Percentiles rank a stretch among this genome's conserved stretches.
phyloP scores from a whole-genome alignment of 2,888 invertebrate genomes.

The Odontothrips loti region DNA sequence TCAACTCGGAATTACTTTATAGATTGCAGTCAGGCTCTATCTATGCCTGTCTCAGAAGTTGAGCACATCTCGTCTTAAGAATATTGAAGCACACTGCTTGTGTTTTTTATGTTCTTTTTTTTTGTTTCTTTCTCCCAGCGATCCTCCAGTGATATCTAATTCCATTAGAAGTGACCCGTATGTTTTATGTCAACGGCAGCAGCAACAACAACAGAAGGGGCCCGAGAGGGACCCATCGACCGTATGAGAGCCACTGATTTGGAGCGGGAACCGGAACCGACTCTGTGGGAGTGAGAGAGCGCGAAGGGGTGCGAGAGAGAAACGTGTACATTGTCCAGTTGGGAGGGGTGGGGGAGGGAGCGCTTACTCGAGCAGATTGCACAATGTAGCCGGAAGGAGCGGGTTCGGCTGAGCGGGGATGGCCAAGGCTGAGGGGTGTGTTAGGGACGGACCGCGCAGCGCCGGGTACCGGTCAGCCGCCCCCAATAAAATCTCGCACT shows the following conservation, averaged over 20 bases:
- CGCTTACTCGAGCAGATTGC: slow-evolving; percentile 6
- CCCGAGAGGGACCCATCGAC: neutral
- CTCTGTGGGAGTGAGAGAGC: neutral
- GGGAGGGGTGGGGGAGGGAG: neutral
- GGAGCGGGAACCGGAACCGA: neutral
- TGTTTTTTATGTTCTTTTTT: too few relatives aligned
- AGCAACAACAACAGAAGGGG: neutral
- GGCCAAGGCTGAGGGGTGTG: too few relatives aligned
- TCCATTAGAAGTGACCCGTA: neutral
- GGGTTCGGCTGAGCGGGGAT: neutral
- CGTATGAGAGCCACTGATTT: neutral
- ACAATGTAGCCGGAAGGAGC: neutral
- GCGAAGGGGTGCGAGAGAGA: neutral
- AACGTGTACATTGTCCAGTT: too few relatives aligned
- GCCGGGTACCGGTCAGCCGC: too few relatives aligned
- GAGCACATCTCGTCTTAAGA: too few relatives aligned
- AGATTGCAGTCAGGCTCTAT: neutral
- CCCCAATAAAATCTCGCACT: too few relatives aligned
- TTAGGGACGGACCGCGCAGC: too few relatives aligned
- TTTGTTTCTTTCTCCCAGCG: neutral
- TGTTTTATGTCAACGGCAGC: neutral
- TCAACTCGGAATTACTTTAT: neutral
- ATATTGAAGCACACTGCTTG: too few relatives aligned
- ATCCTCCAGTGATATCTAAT: neutral
- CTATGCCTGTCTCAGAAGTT: too few relatives aligned